Base-by-base conservation (phyloP, 1,140 invertebrate genomes). In the Drosophila rhopaloa region DNA sequence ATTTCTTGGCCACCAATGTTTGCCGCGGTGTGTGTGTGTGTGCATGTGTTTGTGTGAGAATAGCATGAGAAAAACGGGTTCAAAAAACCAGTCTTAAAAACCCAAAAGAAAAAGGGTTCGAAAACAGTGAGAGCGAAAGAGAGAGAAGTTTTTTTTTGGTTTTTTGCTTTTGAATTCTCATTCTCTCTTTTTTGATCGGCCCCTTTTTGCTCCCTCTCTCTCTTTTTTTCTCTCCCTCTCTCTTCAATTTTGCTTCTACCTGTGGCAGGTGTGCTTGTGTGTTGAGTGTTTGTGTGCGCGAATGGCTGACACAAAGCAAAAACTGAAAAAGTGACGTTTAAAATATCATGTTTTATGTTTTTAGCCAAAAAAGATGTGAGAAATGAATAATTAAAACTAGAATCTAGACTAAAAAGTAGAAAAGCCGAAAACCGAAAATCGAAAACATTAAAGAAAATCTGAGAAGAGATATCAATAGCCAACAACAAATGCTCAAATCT, bases 11-110 rank as follows among this genome's bases (percentile, higher is more conserved):
- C 46, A 68, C 38, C 38, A 29, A 50, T 76, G 37, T 47, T 55
- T 43, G 41, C 50, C 32, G 37, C 50, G 35, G 14, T 53, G 11
- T 44, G 38, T 59, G 14, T 37, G 14, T 62, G 46, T 58, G 38
- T 55, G 14, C 38, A 48, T 47, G n/a, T 66, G 41, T 70, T 24
- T 66, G 63, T 51, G 44, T 41, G 53, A 50, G 84, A 86, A 86
- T 86, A 88, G 83, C 83, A 86, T 83, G 57, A 56, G 63, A 50
- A 86, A 86, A 88, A 88, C 83, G 63, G 48, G 83, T 88, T 88
- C 76, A 68, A 80, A 80, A 80, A 83, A 73, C 82, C 68, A 78
- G 79, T 82, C 74, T 77, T 47, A 67, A 61, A 61, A 48, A 70
- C 43, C 56, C 59, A 38, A 76, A 84, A 80, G 71, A 72, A 79